Evolutionary conservation across 92 coral and sea anemone genomes (phyloP), one percentile per base, ranked within the genome.

Genomic region (Zoanthus gigantus): DNA sequence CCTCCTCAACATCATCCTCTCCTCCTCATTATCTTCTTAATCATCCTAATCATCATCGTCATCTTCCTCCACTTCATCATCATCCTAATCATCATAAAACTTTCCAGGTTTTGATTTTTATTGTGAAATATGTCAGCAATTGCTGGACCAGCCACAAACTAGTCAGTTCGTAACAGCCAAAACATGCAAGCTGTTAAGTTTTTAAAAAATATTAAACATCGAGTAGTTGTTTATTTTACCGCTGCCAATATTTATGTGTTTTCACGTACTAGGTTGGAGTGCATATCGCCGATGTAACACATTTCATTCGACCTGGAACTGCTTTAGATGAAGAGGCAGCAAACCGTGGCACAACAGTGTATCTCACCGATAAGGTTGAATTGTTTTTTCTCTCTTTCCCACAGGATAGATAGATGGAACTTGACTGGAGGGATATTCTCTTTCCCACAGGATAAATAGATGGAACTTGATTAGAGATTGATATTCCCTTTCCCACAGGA

Each of bases 271-370:
- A 97, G 99, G 97, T 97, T 63, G 99, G 99, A 85, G 99, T 97
- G 15, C 99, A 97, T 65, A 97, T 97, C 42, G 99, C 99, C 50
- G 99, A 97, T 54, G 99, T 97, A 18, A 95, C 99, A 31, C 99
- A 97, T 83, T 97, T 97, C 67, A 97, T 97, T 53, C 94, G 90
- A 67, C 98, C 95, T 30, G 99, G 98, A 4, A 97, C 99, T 67
- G 94, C 99, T 6, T 80, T 97, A 53, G 99, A 97, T 69, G 94
- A 93, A 10, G 99, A 97, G 71, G 99, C 99, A 28, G 92, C 93
- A 6, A 91, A 93, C 82, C 93, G 99, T 12, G 98, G 98, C 29
- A 97, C 99, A 6, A 93, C 99, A 4, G 99, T 97, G 15, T 97
- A 97, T 86, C 93, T 97, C 28, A 90, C 99, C 30, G 99, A 97